Percentiles rank a stretch among this genome's conserved stretches.
These are phyloP conservation scores for Mustela lutreola DNA, from an alignment of 2,113 vertebrate species.

Conservation along the genomic window DNA sequence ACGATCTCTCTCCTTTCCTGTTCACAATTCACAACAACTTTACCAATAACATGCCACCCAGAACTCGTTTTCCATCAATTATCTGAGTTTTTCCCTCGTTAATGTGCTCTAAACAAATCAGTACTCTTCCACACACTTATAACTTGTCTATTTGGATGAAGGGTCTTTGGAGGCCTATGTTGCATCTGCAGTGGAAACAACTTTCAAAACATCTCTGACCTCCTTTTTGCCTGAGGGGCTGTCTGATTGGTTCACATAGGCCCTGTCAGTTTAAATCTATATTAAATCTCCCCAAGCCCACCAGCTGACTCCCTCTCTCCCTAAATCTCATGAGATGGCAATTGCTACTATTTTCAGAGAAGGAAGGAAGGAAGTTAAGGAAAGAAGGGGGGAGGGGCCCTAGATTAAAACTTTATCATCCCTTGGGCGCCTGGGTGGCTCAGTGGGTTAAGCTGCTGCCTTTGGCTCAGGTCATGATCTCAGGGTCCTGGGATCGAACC, in stretches of 20 bases:
- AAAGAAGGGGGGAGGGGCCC: no score
- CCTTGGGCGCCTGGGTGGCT: no score
- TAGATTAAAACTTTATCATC: neutral
- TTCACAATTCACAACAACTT: neutral
- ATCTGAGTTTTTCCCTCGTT: neutral
- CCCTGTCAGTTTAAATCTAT: neutral
- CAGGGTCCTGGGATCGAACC: no score
- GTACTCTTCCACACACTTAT: neutral
- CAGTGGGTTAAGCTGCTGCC: no score
- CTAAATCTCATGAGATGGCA: neutral
- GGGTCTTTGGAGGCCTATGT: neutral
- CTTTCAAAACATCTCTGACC: neutral
- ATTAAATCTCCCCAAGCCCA: neutral
- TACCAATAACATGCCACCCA: neutral
- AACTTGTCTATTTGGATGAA: neutral
- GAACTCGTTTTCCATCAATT: neutral
- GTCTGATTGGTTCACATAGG: neutral
- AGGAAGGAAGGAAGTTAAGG: neutral
- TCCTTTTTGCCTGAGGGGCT: neutral
- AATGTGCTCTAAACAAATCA: neutral
- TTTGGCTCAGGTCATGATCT: no score
- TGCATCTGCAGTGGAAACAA: neutral
- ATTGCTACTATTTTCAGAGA: neutral
- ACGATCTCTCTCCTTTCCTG: neutral
- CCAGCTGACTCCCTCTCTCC: neutral